Evolutionary conservation across 2,888 invertebrate species (phyloP).

Genomic region (Latheticus oryzae): DNA sequence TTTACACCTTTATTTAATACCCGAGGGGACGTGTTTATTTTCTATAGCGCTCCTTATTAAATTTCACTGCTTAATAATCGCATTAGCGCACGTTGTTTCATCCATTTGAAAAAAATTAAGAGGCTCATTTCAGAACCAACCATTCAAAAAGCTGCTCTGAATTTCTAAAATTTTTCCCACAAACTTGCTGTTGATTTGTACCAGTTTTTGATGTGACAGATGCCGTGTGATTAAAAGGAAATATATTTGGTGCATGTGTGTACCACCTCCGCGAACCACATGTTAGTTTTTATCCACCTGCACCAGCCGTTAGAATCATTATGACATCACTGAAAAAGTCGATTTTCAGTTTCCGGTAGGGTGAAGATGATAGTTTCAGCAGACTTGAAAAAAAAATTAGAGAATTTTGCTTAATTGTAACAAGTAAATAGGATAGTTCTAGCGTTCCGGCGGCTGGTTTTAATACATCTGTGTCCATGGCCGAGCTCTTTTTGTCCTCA

Average conservation of each 20-base stretch:
- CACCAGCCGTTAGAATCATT: slow-evolving; percentile 34
- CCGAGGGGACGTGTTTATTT: slow-evolving; percentile 60
- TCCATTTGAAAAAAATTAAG: too few relatives aligned
- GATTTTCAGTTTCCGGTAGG: slow-evolving; percentile 31
- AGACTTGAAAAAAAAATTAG: too few relatives aligned
- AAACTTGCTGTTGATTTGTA: slow-evolving; percentile 15
- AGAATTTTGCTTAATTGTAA: too few relatives aligned
- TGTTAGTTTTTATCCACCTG: slow-evolving; percentile 43
- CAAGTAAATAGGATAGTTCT: too few relatives aligned
- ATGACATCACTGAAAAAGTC: slow-evolving; percentile 38
- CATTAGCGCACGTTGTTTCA: slow-evolving; percentile 54
- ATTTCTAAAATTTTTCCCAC: slow-evolving; percentile 5
- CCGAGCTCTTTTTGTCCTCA: slow-evolving; percentile 34
- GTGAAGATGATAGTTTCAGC: too few relatives aligned
- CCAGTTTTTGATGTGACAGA: slow-evolving; percentile 11
- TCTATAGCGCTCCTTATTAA: slow-evolving; percentile 61
- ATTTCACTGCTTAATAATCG: slow-evolving; percentile 62
- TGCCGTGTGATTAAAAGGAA: slow-evolving; percentile 23
- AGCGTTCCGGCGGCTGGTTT: too few relatives aligned
- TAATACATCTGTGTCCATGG: slow-evolving; percentile 25
- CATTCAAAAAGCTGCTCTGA: too few relatives aligned
- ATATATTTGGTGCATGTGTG: slow-evolving; percentile 26
- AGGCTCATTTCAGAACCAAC: too few relatives aligned
- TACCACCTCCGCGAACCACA: slow-evolving; percentile 19
- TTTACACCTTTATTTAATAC: slow-evolving; percentile 64